These are phyloP conservation scores for Bombus pyrosoma DNA, from an alignment of 1,140 invertebrate genomes.

Conservation along the genomic window DNA sequence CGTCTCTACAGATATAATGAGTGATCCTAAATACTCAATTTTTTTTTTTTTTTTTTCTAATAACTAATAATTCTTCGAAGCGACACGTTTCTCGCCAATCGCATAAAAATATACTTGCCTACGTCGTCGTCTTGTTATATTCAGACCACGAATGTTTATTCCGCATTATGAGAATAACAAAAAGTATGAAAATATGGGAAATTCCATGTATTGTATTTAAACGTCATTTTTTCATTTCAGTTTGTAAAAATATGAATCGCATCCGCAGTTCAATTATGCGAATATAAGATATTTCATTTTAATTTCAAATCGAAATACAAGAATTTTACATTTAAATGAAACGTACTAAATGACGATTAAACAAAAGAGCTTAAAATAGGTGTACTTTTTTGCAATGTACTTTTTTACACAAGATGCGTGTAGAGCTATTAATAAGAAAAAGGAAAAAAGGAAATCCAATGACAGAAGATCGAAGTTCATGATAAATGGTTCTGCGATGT, in stretches of 20 bases:
- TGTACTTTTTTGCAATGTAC: too few relatives aligned
- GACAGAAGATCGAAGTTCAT: not conserved
- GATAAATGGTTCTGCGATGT: constrained; percentile 42
- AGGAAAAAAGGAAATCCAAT: not conserved
- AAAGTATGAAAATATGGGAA: not conserved
- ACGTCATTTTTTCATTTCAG: not conserved
- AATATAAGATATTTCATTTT: too few relatives aligned
- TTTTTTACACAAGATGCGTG: too few relatives aligned
- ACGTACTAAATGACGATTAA: too few relatives aligned
- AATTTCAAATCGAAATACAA: too few relatives aligned
- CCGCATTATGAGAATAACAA: too few relatives aligned
- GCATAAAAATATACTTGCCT: not conserved
- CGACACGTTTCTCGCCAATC: not conserved
- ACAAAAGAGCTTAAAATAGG: too few relatives aligned
- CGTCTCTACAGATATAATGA: not conserved
- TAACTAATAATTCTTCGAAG: not conserved
- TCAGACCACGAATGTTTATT: not conserved
- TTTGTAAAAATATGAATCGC: not conserved
- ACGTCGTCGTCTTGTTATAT: not conserved
- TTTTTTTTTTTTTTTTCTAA: too few relatives aligned
- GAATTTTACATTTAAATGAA: too few relatives aligned
- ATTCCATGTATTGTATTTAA: not conserved
- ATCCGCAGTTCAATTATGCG: too few relatives aligned
- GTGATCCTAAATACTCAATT: not conserved
- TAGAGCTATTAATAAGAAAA: not conserved